Percentiles rank a stretch among this genome's conserved stretches.
phyloP scores from a whole-genome alignment of 2,888 invertebrate genomes.

The Xestoiulus laeticollis region DNA sequence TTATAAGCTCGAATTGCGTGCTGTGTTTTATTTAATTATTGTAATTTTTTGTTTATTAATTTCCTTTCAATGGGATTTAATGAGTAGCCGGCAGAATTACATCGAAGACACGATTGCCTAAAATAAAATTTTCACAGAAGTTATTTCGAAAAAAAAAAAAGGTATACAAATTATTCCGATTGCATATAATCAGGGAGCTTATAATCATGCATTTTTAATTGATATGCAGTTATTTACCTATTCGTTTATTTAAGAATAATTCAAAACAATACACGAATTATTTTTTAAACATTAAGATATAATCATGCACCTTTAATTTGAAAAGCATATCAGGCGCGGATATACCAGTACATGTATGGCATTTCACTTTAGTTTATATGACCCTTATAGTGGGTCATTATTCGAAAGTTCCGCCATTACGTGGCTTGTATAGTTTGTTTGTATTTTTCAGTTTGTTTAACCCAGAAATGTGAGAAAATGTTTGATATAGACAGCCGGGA shows the following conservation, averaged over 20 bases:
- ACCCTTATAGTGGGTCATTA: background rate
- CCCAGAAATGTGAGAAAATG: background rate
- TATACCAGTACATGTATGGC: too few relatives aligned
- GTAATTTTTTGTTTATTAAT: background rate
- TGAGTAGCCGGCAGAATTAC: background rate
- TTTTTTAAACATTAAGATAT: too few relatives aligned
- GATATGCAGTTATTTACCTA: too few relatives aligned
- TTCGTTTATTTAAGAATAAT: background rate
- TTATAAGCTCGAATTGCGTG: background rate
- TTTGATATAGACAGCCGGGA: background rate
- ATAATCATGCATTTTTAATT: too few relatives aligned
- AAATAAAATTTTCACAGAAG: background rate
- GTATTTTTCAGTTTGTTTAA: background rate
- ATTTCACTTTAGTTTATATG: too few relatives aligned
- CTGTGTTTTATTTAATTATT: background rate
- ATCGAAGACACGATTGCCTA: background rate
- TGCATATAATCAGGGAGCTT: too few relatives aligned
- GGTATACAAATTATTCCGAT: too few relatives aligned
- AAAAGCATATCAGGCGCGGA: too few relatives aligned
- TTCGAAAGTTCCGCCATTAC: background rate
- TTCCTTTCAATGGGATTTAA: background rate
- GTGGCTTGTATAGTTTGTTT: background rate
- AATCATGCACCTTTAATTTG: too few relatives aligned
- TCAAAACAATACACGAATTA: background rate
- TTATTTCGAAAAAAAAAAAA: too few relatives aligned